phyloP scores from a whole-genome alignment of 2,888 invertebrate species.

The Trachelus iudaicus region DNA sequence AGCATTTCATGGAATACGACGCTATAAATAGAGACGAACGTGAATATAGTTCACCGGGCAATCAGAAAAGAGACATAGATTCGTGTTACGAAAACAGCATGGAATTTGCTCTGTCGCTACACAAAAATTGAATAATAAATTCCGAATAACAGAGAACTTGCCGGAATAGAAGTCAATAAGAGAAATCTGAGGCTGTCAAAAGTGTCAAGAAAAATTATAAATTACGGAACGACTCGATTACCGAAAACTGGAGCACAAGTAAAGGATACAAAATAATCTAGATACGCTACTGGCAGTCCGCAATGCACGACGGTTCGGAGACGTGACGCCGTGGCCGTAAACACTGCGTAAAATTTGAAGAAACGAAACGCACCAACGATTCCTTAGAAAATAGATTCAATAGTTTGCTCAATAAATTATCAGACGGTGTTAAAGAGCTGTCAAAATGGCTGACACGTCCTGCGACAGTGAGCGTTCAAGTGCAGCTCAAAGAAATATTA shows the following conservation, averaged over 20 bases:
- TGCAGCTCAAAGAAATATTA: neutral
- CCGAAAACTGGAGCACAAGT: neutral
- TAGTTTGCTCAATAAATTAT: neutral
- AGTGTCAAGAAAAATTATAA: neutral
- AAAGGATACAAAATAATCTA: neutral
- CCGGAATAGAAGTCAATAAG: neutral
- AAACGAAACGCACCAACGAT: neutral
- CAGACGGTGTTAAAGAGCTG: neutral
- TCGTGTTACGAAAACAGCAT: neutral
- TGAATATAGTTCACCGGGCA: neutral
- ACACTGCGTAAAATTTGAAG: neutral
- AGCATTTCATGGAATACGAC: neutral
- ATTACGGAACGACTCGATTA: neutral
- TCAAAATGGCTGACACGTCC: neutral
- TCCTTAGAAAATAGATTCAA: too few species aligned
- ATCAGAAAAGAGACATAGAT: neutral
- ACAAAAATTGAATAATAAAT: neutral
- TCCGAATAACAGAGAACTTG: neutral
- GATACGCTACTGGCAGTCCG: neutral
- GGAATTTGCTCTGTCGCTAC: neutral
- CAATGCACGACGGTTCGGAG: neutral
- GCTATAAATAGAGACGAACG: neutral
- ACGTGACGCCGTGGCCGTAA: neutral
- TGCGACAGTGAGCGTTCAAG: neutral
- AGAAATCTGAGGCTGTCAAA: neutral